Conservation (phyloP, 2,888 invertebrate genomes). For the Torymus tubicola region DNA sequence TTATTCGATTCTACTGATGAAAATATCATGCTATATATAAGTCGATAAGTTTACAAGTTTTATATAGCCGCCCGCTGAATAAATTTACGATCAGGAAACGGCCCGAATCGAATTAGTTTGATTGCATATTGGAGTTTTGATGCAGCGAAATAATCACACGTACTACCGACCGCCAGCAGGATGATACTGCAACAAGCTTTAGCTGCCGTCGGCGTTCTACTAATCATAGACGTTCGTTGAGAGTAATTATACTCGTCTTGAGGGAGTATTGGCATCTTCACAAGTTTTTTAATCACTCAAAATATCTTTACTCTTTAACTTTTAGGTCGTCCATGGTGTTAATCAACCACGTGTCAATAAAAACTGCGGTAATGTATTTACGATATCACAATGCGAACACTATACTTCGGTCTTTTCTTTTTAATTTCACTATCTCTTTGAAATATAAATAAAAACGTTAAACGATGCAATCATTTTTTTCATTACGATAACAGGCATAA, state of each 20-base stretch:
- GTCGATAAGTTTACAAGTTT: slow-evolving; percentile 25
- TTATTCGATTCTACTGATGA: slow-evolving; percentile 23
- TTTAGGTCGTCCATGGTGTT: background rate
- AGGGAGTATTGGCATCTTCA: background rate
- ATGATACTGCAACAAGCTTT: slow-evolving; percentile 32
- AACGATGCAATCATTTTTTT: no score
- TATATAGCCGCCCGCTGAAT: slow-evolving; percentile 9
- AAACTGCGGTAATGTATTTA: slow-evolving; percentile 32
- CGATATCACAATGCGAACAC: background rate
- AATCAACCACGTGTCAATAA: background rate
- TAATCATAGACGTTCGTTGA: slow-evolving; percentile 67
- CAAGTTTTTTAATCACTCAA: background rate
- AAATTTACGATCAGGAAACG: slow-evolving; percentile 26
- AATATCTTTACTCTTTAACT: slow-evolving; percentile 1
- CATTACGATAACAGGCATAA: no score
- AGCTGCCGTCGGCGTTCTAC: slow-evolving; percentile 56
- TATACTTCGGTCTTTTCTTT: no score
- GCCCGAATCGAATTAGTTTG: slow-evolving; percentile 17
- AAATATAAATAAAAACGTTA: no score
- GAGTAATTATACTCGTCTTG: slow-evolving; percentile 57
- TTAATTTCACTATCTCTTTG: no score
- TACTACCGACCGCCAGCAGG: slow-evolving; percentile 19
- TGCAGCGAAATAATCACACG: slow-evolving; percentile 47
- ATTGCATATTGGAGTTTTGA: slow-evolving; percentile 3
- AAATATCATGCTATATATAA: slow-evolving; percentile 13